phyloP scores from a whole-genome alignment of 1,140 invertebrate species.

The Artemia franciscana region DNA sequence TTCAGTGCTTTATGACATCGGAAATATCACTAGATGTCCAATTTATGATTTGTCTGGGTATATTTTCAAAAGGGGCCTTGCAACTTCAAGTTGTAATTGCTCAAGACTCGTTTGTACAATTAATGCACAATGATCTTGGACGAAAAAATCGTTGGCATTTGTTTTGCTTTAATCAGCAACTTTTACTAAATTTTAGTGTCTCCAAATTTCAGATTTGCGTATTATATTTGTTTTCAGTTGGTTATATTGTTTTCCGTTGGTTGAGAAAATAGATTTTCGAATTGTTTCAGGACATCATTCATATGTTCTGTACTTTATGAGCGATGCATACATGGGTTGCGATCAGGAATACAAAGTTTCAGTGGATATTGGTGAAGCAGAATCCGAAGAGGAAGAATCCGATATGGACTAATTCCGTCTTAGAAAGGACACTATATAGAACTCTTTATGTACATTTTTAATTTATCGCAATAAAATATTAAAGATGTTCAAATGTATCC shows the following conservation, averaged over 20 bases:
- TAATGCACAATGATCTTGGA: too few relatives aligned
- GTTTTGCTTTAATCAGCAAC: too few relatives aligned
- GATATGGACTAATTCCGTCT: slow-evolving; percentile 10
- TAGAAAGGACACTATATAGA: too few relatives aligned
- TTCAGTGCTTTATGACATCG: too few relatives aligned
- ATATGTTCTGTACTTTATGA: slow-evolving; percentile 96
- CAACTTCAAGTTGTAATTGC: too few relatives aligned
- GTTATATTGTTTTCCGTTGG: slow-evolving; percentile 4
- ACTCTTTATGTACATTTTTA: not conserved
- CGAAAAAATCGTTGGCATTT: too few relatives aligned
- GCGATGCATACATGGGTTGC: slow-evolving; percentile 91
- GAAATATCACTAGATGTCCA: too few relatives aligned
- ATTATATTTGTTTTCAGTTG: not conserved
- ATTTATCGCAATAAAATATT: not conserved
- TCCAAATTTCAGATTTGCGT: not conserved
- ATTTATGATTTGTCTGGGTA: too few relatives aligned
- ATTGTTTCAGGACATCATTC: slow-evolving; percentile 39
- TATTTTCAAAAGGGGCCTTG: too few relatives aligned
- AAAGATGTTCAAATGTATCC: too few relatives aligned
- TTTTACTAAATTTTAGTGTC: too few relatives aligned
- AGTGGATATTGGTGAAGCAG: slow-evolving; percentile 39
- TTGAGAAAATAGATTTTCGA: slow-evolving; percentile 4
- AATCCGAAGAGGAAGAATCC: slow-evolving; percentile 10
- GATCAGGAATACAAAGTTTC: slow-evolving; percentile 86
- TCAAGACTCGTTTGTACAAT: too few relatives aligned